phyloP scores from a whole-genome alignment of 2,113 vertebrate species.

The Echinops telfairi region DNA sequence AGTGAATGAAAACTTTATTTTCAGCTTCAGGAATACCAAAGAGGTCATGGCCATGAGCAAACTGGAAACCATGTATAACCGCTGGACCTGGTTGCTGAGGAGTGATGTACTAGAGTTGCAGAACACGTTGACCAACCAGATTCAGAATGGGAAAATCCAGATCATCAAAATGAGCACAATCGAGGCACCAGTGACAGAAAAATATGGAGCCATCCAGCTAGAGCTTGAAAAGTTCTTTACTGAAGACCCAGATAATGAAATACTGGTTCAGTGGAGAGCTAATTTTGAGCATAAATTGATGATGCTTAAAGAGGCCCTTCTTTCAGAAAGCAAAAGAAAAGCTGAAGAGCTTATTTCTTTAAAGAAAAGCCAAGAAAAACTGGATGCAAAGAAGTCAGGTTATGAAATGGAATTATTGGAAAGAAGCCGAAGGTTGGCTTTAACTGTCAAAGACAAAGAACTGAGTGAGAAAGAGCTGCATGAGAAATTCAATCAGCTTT shows the following conservation, averaged over 20 bases:
- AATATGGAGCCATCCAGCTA: conserved; percentile 62
- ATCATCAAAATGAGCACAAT: neutral
- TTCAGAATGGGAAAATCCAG: conserved; percentile 76
- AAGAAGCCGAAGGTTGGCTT: conserved; percentile 75
- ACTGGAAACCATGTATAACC: conserved; percentile 82
- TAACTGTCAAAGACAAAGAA: conserved; percentile 66
- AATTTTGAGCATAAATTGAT: conserved; percentile 78
- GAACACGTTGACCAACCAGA: conserved; percentile 78
- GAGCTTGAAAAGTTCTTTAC: conserved; percentile 80
- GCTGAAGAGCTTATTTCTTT: conserved; percentile 64
- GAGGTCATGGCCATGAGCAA: conserved; percentile 83
- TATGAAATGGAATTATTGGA: conserved; percentile 80
- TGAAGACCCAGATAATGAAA: conserved; percentile 77
- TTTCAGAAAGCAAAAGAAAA: conserved; percentile 74
- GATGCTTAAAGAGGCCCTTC: conserved; percentile 73
- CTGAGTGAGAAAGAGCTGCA: conserved; percentile 73
- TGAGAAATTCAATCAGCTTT: conserved; percentile 78
- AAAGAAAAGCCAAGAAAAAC: conserved; percentile 66
- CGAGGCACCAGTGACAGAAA: conserved; percentile 54
- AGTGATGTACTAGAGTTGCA: conserved; percentile 77
- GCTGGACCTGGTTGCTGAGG: conserved; percentile 84
- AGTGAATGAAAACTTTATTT: conserved; percentile 85
- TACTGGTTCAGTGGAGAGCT: conserved; percentile 83
- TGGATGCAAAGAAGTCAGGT: conserved; percentile 66
- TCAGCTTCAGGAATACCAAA: conserved; percentile 85